Evolutionary conservation across 2,888 invertebrate species (phyloP), one percentile per base, ranked within the genome.

Genomic region (Danaus chrysippus): DNA sequence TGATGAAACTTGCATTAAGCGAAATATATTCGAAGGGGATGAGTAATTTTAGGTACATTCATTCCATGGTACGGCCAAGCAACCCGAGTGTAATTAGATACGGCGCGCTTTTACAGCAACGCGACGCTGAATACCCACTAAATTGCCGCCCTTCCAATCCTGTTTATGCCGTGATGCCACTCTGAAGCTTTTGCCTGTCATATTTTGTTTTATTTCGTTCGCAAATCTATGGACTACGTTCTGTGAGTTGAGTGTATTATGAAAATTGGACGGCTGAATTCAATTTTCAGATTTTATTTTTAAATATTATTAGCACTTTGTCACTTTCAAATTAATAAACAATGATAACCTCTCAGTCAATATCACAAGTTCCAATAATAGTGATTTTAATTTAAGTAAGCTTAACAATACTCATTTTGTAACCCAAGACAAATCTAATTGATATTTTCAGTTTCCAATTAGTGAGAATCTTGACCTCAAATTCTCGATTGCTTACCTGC

Each of bases 61-160:
- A 67, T 76, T 76, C 73, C 75, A 76, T 17, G 72, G 79, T 82
- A 81, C 71, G 75, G 76, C 74, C 73, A 65, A 74, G 76, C 81
- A 82, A 81, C 81, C 81, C 85, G 78, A 86, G 81, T 81, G 84
- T 90, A 90, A 90, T 90, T 90, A 90, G 88, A 89, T 89, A 87
- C 81, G 87, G 86, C 90, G 87, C 82, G 89, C 89, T 90, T 89
- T 90, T 88, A 88, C 88, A 86, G 84, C 77, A 81, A 72, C 81
- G 79, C 83, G 83, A 78, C 82, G 84, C 83, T 89, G 89, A 89
- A 89, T 89, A 81, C 87, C 81, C 76, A 78, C 84, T 83, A 87
- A 89, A 90, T 89, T 88, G 88, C 87, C 87, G 83, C 86, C 86
- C 86, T 86, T 87, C 83, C 86, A 82, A 84, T 84, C 83, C 84